Conservation (phyloP, 2,113 vertebrate genomes). For the Nycticebus coucang region DNA sequence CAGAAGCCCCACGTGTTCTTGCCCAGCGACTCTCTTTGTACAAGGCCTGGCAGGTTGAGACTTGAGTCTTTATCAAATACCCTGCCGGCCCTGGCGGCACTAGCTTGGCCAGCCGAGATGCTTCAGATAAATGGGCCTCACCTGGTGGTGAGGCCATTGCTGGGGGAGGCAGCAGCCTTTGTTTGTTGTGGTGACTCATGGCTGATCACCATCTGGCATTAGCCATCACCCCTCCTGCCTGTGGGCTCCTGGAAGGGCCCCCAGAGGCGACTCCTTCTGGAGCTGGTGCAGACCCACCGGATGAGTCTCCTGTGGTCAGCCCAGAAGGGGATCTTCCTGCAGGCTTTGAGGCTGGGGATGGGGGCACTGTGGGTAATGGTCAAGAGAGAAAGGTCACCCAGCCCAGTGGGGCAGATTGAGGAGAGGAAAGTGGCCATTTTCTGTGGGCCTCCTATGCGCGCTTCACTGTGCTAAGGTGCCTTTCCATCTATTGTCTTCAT, state of each 20-base stretch:
- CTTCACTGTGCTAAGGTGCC: not conserved
- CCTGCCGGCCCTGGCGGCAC: not conserved
- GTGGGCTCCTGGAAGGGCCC: not conserved
- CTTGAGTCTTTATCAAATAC: not conserved
- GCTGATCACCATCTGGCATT: not conserved
- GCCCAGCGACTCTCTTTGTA: not conserved
- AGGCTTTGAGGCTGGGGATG: not conserved
- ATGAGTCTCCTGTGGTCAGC: not conserved
- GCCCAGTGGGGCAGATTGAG: not conserved
- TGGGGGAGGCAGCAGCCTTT: not conserved
- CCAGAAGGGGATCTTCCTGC: not conserved
- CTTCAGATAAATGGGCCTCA: not conserved
- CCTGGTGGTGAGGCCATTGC: not conserved
- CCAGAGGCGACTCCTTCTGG: not conserved
- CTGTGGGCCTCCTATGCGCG: not conserved
- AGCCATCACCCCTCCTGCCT: not conserved
- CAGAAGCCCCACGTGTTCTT: not conserved
- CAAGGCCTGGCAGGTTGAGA: slow-evolving; percentile 9
- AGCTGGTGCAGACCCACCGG: not conserved
- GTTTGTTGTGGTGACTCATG: slow-evolving; percentile 36
- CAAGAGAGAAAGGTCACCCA: not conserved
- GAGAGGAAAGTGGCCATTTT: not conserved
- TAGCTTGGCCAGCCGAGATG: not conserved
- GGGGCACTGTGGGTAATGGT: not conserved
- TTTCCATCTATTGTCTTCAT: not conserved